phyloP scores from a whole-genome alignment of 2,113 vertebrate genomes.

The Pseudorhombus dupliciocellatus region DNA sequence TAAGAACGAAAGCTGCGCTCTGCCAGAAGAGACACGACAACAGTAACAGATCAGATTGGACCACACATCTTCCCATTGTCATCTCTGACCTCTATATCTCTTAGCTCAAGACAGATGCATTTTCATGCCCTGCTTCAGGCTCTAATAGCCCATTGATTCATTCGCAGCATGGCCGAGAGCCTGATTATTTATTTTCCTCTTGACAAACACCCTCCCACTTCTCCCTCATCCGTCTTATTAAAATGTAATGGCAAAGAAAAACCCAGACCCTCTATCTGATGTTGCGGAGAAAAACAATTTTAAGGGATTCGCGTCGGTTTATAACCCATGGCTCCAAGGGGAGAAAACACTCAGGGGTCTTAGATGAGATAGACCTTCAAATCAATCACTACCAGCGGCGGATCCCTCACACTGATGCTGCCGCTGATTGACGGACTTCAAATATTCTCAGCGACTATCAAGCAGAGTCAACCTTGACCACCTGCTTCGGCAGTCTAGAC shows the following conservation, averaged over 20 bases:
- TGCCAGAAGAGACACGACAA: constrained; percentile 59
- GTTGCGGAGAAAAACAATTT: constrained; percentile 74
- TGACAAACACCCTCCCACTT: constrained; percentile 44
- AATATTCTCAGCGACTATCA: constrained; percentile 38
- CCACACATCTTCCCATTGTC: constrained; percentile 62
- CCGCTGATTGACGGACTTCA: constrained; percentile 56
- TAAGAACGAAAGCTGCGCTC: constrained; percentile 70
- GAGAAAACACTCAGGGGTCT: constrained; percentile 67
- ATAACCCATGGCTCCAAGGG: constrained; percentile 51
- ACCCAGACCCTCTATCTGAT: constrained; percentile 63
- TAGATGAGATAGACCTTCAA: constrained; percentile 72
- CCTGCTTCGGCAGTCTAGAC: constrained; percentile 36
- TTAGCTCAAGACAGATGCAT: constrained; percentile 67
- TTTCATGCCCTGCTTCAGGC: constrained; percentile 67
- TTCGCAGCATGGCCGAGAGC: constrained; percentile 63
- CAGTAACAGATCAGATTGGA: constrained; percentile 54
- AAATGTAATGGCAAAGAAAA: constrained; percentile 66
- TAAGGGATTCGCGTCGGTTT: constrained; percentile 70
- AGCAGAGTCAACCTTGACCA: constrained; percentile 28
- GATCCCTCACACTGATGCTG: constrained; percentile 50
- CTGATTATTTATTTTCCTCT: constrained; percentile 78
- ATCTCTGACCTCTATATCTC: constrained; percentile 74
- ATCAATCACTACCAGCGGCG: constrained; percentile 68
- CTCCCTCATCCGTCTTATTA: constrained; percentile 73
- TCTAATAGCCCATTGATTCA: constrained; percentile 79